Percentiles rank a stretch among this genome's conserved stretches.
phyloP scores from a whole-genome alignment of 2,113 vertebrate genomes.

The Fregetta grallaria region DNA sequence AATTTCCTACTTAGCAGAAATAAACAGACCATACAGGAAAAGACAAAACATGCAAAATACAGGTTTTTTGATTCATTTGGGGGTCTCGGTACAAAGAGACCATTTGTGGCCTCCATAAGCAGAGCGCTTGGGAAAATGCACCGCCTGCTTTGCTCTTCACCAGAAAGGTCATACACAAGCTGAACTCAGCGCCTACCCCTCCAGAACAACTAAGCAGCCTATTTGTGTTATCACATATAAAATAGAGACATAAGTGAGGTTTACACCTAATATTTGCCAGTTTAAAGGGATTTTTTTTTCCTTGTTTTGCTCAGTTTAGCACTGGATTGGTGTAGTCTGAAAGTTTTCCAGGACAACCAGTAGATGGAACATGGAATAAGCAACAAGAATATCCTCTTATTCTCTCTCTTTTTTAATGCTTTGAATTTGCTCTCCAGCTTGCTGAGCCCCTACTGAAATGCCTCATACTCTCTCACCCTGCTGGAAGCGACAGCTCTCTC shows the following conservation, averaged over 20 bases:
- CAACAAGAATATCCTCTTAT: background rate
- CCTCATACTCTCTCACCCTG: background rate
- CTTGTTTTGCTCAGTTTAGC: background rate
- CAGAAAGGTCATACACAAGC: background rate
- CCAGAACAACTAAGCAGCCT: background rate
- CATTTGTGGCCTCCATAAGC: fast-evolving
- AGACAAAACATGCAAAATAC: background rate
- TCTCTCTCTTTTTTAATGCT: background rate
- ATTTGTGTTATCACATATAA: background rate
- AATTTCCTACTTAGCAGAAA: background rate
- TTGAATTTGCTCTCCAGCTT: background rate
- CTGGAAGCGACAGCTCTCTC: background rate
- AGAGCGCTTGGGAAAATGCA: background rate
- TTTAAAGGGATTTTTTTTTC: background rate
- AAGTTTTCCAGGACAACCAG: background rate
- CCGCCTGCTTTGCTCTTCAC: background rate
- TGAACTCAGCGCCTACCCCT: background rate
- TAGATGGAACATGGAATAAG: background rate
- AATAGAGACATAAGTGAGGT: background rate
- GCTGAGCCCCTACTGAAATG: background rate
- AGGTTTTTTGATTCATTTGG: background rate
- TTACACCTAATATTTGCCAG: background rate
- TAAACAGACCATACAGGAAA: background rate
- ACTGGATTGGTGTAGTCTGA: background rate
- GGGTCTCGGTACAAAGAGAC: background rate